Percentiles rank a stretch among this genome's conserved stretches.
Evolutionary conservation across 2,113 vertebrate genomes (phyloP).

Genomic region (Todiramphus saurophagus): DNA sequence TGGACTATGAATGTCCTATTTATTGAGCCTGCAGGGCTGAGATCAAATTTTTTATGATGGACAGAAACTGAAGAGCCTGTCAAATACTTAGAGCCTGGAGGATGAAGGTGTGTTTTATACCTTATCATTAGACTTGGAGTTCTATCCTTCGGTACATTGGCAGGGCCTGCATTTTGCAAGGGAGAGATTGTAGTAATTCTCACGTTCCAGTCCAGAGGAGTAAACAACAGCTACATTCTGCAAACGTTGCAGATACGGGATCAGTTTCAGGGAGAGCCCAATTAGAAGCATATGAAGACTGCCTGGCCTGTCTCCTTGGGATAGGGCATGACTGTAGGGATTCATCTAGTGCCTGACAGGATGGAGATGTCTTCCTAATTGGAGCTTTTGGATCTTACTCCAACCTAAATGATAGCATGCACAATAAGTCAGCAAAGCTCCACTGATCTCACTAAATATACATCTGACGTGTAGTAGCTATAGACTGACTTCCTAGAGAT

Average conservation of each 20-base stretch:
- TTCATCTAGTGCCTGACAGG: background rate
- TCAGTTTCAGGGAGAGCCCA: background rate
- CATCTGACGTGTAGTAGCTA: background rate
- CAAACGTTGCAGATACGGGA: background rate
- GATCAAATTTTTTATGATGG: background rate
- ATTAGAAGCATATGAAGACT: background rate
- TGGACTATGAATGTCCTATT: background rate
- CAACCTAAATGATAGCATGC: background rate
- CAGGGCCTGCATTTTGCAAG: background rate
- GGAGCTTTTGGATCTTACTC: background rate
- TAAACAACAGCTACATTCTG: conserved; percentile 6
- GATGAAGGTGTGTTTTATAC: background rate
- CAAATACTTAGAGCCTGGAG: background rate
- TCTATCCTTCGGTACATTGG: background rate
- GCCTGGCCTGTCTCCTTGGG: background rate
- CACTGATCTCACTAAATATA: background rate
- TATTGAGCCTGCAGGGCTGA: background rate
- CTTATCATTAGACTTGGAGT: background rate
- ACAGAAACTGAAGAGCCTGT: background rate
- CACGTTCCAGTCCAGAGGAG: background rate
- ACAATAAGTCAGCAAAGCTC: background rate
- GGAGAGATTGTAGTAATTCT: background rate
- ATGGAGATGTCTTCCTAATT: background rate
- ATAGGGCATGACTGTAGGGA: background rate
- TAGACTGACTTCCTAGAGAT: background rate